Evolutionary conservation across 92 coral and sea anemone genomes (phyloP), one percentile per base, ranked within the genome.

Genomic region (Nematostella vectensis): DNA sequence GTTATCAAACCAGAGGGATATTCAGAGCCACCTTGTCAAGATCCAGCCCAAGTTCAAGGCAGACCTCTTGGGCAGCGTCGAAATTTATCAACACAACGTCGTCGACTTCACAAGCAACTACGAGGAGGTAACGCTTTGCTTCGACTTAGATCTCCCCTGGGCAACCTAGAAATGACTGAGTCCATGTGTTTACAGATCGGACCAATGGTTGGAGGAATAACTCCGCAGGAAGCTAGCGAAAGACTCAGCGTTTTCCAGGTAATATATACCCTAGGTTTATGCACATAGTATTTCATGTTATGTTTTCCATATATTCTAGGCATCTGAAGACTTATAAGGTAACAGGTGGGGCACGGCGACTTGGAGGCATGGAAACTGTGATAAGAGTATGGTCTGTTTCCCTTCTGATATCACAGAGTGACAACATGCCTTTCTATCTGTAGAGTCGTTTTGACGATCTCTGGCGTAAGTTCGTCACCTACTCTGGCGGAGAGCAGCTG

Each of bases 161-260:
- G n/a, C n/a, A n/a, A n/a, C n/a, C n/a, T n/a, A n/a, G n/a, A n/a
- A n/a, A n/a, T n/a, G n/a, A n/a, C n/a, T n/a, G n/a, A n/a, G n/a
- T n/a, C n/a, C n/a, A n/a, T n/a, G n/a, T n/a, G n/a, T n/a, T 2
- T 48, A 15, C 68, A 85, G 95, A 42, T 36, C 31, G 95, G 95
- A 15, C 95, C 95, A 23, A 85, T 85, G 95, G 88, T 68, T 11
- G 36, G 70, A 25, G 95, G 88, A 1, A 80, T 85, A 54, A 42
- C 88, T 36, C 95, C 95, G 4, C 95, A 75, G 50, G 95, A 85
- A 38, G 95, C 95, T 31, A 85, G 95, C 52, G 95, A 85, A 27
- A 61, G 95, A 50, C 77, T 85, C 55, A 80, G 79, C 47, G 81
- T 78, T 2, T 85, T 80, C 44, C 95, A 85, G 95, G 95, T 85